Conservation (phyloP, 2,888 invertebrate genomes). For the Leptinotarsa rubiginosa region DNA sequence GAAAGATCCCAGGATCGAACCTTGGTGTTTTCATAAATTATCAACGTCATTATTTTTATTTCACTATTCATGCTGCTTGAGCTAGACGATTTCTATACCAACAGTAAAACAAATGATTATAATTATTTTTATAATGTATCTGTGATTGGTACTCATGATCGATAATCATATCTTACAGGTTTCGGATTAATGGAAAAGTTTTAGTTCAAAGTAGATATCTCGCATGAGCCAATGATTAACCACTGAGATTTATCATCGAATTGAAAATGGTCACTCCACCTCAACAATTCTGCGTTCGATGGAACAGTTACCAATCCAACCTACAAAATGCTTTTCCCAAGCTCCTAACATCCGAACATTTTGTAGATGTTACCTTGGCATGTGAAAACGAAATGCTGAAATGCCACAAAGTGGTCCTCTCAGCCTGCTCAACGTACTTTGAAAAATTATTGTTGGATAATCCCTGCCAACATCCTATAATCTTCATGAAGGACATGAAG, state of each 20-base stretch:
- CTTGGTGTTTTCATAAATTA: too few species aligned
- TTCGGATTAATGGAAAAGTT: neutral
- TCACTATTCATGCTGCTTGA: too few species aligned
- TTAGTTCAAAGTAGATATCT: neutral
- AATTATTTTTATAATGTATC: too few species aligned
- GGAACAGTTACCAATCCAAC: slow-evolving; percentile 87
- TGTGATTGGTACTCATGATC: too few species aligned
- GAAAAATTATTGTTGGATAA: slow-evolving; percentile 84
- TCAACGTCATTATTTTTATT: too few species aligned
- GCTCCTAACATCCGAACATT: slow-evolving; percentile 81
- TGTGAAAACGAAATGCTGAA: slow-evolving; percentile 88
- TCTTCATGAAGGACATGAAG: slow-evolving; percentile 86
- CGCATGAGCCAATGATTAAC: slow-evolving; percentile 5
- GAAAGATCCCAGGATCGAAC: too few species aligned
- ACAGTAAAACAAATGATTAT: too few species aligned
- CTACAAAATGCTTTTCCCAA: slow-evolving; percentile 83
- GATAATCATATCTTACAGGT: neutral
- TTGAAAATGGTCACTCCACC: slow-evolving; percentile 63
- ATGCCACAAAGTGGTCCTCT: slow-evolving; percentile 88
- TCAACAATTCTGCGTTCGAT: slow-evolving; percentile 80
- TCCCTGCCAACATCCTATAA: slow-evolving; percentile 87
- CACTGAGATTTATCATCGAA: slow-evolving; percentile 19
- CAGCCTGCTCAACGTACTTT: slow-evolving; percentile 87
- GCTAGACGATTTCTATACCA: too few species aligned
- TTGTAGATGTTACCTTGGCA: slow-evolving; percentile 89